A percentile compares a stretch with the other conserved stretches of the same genome.
phyloP scores from a whole-genome alignment of 2,113 vertebrate species.

The Galeopterus variegatus region DNA sequence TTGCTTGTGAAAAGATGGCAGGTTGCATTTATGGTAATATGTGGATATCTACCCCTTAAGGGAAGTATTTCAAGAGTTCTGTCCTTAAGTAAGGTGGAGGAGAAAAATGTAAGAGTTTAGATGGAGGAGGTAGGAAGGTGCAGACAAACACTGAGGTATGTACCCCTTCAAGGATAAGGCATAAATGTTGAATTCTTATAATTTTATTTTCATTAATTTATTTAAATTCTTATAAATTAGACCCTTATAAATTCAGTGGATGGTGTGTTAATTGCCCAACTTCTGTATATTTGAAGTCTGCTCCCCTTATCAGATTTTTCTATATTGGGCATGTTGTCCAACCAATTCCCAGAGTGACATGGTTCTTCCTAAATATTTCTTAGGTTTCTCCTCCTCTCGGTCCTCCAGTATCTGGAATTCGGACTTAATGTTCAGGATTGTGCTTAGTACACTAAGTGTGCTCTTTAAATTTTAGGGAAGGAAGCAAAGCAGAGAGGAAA shows the following conservation, averaged over 20 bases:
- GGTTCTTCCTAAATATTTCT: neutral
- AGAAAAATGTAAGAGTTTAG: neutral
- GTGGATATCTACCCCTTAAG: neutral
- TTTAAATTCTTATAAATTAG: neutral
- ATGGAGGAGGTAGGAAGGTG: neutral
- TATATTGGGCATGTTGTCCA: neutral
- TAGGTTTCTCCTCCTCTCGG: neutral
- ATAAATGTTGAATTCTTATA: neutral
- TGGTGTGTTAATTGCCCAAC: neutral
- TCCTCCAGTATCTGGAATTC: neutral
- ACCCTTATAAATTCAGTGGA: neutral
- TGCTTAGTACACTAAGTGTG: neutral
- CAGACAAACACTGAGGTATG: neutral
- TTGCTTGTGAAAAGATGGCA: neutral
- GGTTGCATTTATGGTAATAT: neutral
- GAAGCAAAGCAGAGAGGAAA: neutral
- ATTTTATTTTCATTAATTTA: neutral
- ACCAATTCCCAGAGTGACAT: neutral
- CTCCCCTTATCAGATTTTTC: neutral
- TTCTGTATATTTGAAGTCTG: neutral
- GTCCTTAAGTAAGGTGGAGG: neutral
- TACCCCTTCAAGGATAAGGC: neutral
- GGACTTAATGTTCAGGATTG: neutral
- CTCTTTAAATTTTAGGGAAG: neutral
- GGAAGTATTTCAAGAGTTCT: neutral